These are phyloP conservation scores for Alouatta palliata DNA, from an alignment of 2,113 vertebrate genomes.

Conservation along the genomic window DNA sequence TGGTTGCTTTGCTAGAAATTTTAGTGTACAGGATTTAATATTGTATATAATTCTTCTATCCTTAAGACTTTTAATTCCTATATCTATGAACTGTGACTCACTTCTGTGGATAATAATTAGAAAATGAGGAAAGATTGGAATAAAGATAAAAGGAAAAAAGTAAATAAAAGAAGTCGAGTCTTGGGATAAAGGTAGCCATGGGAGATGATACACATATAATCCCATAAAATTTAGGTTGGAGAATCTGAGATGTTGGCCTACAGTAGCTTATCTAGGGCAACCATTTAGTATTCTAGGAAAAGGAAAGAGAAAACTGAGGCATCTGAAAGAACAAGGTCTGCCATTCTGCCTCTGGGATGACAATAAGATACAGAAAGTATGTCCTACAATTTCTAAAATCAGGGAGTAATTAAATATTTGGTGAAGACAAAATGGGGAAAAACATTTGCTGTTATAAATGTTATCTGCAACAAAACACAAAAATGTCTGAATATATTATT, in stretches of 20 bases:
- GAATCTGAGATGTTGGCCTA: not conserved
- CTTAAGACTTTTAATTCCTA: not conserved
- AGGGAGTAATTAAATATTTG: not conserved
- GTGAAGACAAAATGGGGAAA: not conserved
- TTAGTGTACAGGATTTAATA: not conserved
- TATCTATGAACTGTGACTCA: not conserved
- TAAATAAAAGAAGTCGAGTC: not conserved
- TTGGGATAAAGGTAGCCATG: not conserved
- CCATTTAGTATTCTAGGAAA: not conserved
- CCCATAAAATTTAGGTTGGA: not conserved
- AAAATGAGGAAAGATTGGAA: not conserved
- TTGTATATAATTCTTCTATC: not conserved
- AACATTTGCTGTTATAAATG: not conserved
- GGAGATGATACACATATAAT: not conserved
- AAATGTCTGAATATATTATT: not conserved
- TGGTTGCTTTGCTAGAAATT: not conserved
- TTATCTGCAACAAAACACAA: not conserved
- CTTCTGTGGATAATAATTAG: conserved; percentile 1
- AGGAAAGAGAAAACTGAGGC: not conserved
- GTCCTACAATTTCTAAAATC: not conserved
- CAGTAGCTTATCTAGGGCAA: not conserved
- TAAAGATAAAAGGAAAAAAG: conserved; percentile 8
- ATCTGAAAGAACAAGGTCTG: not conserved
- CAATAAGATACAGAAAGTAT: not conserved
- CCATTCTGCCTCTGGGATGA: not conserved